These are phyloP conservation scores for Alexandromys fortis DNA, from an alignment of 2,113 vertebrate genomes.

Conservation along the genomic window DNA sequence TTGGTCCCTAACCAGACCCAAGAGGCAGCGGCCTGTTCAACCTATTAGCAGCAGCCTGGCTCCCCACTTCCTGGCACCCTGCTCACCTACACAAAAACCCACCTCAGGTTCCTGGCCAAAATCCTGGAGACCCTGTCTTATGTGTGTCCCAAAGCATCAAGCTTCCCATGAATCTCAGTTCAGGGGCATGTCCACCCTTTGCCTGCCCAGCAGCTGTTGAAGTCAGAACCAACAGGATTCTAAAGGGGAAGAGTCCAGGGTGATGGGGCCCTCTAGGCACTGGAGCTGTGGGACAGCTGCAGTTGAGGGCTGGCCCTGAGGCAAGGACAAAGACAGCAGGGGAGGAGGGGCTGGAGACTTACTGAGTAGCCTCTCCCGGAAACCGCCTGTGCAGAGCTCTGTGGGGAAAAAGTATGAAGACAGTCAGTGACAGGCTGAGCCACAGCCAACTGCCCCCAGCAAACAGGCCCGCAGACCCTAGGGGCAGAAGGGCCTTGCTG, in stretches of 20 bases:
- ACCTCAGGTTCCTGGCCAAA: background rate
- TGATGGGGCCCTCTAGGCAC: background rate
- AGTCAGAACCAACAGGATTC: background rate
- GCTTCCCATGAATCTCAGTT: too few species aligned
- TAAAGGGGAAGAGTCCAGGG: background rate
- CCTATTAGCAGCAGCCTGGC: background rate
- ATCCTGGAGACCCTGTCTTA: background rate
- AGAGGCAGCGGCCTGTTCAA: background rate
- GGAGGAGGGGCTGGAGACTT: constrained; percentile 19
- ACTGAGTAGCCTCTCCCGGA: constrained; percentile 84
- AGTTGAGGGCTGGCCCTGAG: background rate
- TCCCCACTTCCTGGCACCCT: background rate
- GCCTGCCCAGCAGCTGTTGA: background rate
- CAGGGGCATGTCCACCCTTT: background rate
- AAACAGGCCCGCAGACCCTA: background rate
- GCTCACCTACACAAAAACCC: background rate
- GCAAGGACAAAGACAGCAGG: background rate
- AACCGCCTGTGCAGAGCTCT: constrained; percentile 83
- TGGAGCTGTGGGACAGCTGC: background rate
- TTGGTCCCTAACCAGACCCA: background rate
- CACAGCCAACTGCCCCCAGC: background rate
- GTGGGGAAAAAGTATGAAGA: constrained; percentile 58
- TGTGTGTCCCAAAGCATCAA: background rate
- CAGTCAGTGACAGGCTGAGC: background rate
- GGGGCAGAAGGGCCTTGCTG: background rate